These are phyloP conservation scores for Trilocha varians DNA, from an alignment of 2,888 invertebrate genomes.

Conservation along the genomic window DNA sequence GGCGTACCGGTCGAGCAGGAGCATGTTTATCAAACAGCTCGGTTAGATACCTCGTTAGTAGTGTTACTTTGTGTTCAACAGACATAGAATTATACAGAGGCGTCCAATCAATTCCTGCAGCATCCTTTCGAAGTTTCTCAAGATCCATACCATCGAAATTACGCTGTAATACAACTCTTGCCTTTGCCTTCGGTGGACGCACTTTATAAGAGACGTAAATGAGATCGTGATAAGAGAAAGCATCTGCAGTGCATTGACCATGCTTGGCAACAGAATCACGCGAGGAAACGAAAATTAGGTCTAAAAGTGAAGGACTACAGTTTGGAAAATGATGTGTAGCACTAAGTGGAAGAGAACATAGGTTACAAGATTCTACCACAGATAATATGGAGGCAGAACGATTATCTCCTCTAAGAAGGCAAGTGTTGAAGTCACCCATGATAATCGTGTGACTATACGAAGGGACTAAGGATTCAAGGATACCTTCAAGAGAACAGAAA, in stretches of 20 bases:
- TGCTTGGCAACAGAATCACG: conserved; percentile 3
- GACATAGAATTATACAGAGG: too few species aligned
- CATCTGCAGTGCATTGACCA: conserved; percentile 5
- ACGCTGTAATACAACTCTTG: too few species aligned
- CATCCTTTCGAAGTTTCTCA: too few species aligned
- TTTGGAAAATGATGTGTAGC: conserved; percentile 5
- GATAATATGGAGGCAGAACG: neutral
- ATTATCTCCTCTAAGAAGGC: conserved; percentile 3
- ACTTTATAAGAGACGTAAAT: neutral
- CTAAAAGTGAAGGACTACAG: conserved; percentile 3
- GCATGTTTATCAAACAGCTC: too few species aligned
- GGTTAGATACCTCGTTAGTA: too few species aligned
- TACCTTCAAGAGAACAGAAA: conserved; percentile 5
- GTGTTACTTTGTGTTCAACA: too few species aligned
- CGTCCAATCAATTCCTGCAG: too few species aligned
- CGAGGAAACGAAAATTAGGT: conserved; percentile 4
- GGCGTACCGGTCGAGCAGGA: too few species aligned
- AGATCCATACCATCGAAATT: too few species aligned
- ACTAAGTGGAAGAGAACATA: conserved; percentile 4
- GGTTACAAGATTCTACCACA: neutral
- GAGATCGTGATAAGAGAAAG: neutral
- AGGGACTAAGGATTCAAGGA: conserved; percentile 3
- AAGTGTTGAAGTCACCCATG: conserved; percentile 8
- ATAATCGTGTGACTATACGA: conserved; percentile 5
- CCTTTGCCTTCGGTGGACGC: neutral